Percentiles rank a stretch among this genome's conserved stretches.
Evolutionary conservation across 2,797 vertebrate species (phyloP).

Genomic region (Sparus aurata): DNA sequence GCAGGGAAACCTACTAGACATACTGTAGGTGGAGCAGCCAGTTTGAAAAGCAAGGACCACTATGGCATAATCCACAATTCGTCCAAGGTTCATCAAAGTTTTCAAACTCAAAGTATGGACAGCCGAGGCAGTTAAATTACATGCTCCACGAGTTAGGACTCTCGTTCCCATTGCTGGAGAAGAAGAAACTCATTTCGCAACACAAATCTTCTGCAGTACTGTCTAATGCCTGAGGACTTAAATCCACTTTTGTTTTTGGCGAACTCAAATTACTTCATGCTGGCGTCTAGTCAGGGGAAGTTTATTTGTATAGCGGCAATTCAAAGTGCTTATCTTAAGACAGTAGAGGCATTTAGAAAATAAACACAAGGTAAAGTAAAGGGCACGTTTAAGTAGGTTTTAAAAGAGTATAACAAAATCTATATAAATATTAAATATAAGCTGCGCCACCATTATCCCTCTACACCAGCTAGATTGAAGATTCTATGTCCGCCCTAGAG

Average conservation of each 20-base stretch:
- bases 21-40: constrained; percentile 3
- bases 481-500: too few species aligned
- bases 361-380: neutral
- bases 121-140: constrained; percentile 49
- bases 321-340: neutral
- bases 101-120: constrained; percentile 35
- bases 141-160: constrained; percentile 44
- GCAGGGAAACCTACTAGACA: neutral
- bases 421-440: neutral
- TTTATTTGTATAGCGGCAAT: neutral
- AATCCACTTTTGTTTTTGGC: constrained; percentile 56
- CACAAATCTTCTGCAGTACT: constrained; percentile 39
- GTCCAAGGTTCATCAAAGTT: constrained; percentile 38
- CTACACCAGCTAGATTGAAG: too few species aligned
- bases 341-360: neutral
- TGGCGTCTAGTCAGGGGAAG: neutral
- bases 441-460: neutral
- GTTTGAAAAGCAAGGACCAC: neutral
- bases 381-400: neutral
- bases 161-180: constrained; percentile 37
- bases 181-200: constrained; percentile 51
- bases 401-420: neutral
- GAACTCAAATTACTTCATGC: constrained; percentile 33
- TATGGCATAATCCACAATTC: neutral
- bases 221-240: constrained; percentile 40